Evolutionary conservation across 2,888 invertebrate species (phyloP), one percentile per base, ranked within the genome.

Genomic region (Ecliptopera silaceata): DNA sequence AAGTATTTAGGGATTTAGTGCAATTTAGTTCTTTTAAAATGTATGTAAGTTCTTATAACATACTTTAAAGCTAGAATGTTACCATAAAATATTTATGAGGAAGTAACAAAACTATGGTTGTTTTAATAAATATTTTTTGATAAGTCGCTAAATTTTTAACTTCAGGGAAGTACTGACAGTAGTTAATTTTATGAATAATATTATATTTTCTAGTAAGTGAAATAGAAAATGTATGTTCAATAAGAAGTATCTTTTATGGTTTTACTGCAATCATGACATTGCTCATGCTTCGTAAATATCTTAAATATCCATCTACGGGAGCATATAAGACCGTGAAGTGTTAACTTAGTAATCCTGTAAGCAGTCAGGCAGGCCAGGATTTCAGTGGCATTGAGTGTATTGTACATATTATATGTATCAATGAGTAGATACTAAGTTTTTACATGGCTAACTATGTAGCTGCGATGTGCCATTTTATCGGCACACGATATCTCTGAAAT

Each of bases 381-480:
- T 79, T 69, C 66, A 75, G 74, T 73, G 74, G 76, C 72, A 18
- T 42, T 47, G 20, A 34, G 12, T 36, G 13, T 42, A 51, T 77
- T 80, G 80, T 80, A 84, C 73, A 79, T 42, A 20, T 17, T 80
- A n/a, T n/a, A n/a, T 57, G 64, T 36, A 15, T 26, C 8, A 8
- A 26, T 8, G 26, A 26, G 8, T 69, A 62, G 36, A 60, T 75
- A 69, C 66, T 68, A 82, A 83, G 73, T 84, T 88, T 88, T 86
- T 89, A 88, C 86, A 82, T 77, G 66, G 77, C 69, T 59, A 71
- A 26, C 83, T 77, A 74, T 65, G 59, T 79, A 78, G 64, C 64
- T 78, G 67, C 51, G 70, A 69, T 70, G 84, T 86, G 88, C 88
- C 86, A 88, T 85, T 80, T 74, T 74, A 70, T 71, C 77, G 88